These are phyloP conservation scores for Trematomus bernacchii DNA, from an alignment of 2,797 vertebrate species.

Conservation along the genomic window DNA sequence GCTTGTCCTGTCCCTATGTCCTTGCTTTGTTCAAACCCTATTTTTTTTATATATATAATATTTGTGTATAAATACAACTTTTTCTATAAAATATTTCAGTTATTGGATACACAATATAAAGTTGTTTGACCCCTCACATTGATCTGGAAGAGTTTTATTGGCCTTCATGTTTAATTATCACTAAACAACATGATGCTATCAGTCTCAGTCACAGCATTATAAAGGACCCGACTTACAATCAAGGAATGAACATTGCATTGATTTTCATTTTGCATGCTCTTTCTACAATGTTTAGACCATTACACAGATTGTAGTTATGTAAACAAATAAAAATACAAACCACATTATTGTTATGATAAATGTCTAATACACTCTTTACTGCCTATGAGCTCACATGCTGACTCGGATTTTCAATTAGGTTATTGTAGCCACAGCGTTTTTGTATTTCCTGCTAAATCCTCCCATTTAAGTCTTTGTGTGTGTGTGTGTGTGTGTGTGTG, in stretches of 20 bases:
- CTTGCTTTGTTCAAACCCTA: slow-evolving; percentile 4
- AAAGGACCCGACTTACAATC: slow-evolving; percentile 44
- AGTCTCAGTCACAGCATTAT: slow-evolving; percentile 19
- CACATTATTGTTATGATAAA: slow-evolving; percentile 57
- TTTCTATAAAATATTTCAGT: not conserved
- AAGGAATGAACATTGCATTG: slow-evolving; percentile 66
- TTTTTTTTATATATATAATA: too few species aligned
- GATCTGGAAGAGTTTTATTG: slow-evolving; percentile 43
- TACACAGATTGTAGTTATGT: slow-evolving; percentile 62
- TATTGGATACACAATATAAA: slow-evolving; percentile 18
- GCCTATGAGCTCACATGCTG: slow-evolving; percentile 61
- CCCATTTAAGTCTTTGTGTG: slow-evolving; percentile 7
- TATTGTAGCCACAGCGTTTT: slow-evolving; percentile 45
- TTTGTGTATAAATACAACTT: not conserved
- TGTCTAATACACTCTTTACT: slow-evolving; percentile 57
- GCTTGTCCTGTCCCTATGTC: not conserved
- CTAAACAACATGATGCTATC: slow-evolving; percentile 22
- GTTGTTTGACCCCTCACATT: slow-evolving; percentile 21
- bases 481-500: slow-evolving; percentile 25
- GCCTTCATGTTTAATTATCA: slow-evolving; percentile 47
- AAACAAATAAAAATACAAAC: slow-evolving; percentile 63
- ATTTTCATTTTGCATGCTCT: slow-evolving; percentile 55
- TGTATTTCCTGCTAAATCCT: slow-evolving; percentile 58
- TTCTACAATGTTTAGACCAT: slow-evolving; percentile 52
- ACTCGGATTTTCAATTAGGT: slow-evolving; percentile 66